Base-by-base conservation (phyloP, 2,113 vertebrate genomes). In the Circaetus cinerascens region DNA sequence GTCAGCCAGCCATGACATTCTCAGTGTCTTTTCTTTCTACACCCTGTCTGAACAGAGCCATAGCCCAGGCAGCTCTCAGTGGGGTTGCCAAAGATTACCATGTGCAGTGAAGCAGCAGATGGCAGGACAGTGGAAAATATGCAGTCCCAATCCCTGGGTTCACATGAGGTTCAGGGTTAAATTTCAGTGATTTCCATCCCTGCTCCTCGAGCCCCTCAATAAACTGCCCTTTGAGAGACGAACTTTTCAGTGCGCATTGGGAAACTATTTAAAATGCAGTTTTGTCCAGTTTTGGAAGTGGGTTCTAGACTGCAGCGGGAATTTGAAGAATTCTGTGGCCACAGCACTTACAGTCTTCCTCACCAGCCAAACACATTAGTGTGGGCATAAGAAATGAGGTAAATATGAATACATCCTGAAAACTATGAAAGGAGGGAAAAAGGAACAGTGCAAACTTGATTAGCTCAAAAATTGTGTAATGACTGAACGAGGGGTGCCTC, bases 1-100 rank as follows among this genome's bases (percentile, higher is more conserved):
- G 97, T 97, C 98, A 97, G 98, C 95, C 93, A 98, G 97, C 97
- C 96, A 79, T 98, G 98, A 98, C 98, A 98, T 98, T 98, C 97
- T 96, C 98, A 97, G 95, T 98, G 97, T 98, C 98, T 98, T 98
- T 98, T 97, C 97, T 97, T 97, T 97, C 98, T 98, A 96, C 97
- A 98, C 97, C 97, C 98, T 97, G 96, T 98, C 98, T 98, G 97
- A 97, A 97, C 95, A 89, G 92, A 97, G 96, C 98, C 96, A 82
- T 30, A 96, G 97, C 98, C 95, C 95, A 96, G 97, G 96, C 97
- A 96, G 92, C 91, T 98, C 98, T 96, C 98, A 96, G 98, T 84
- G 90, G 98, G 98, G 97, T 93, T 95, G 97, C 98, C 97, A 96
- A 86, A 98, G 96, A 97, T 98, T 95, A 97, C 97, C 91, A 90